Evolutionary conservation across 2,113 vertebrate species (phyloP), one percentile per base, ranked within the genome.

Genomic region (Apteryx owenii): DNA sequence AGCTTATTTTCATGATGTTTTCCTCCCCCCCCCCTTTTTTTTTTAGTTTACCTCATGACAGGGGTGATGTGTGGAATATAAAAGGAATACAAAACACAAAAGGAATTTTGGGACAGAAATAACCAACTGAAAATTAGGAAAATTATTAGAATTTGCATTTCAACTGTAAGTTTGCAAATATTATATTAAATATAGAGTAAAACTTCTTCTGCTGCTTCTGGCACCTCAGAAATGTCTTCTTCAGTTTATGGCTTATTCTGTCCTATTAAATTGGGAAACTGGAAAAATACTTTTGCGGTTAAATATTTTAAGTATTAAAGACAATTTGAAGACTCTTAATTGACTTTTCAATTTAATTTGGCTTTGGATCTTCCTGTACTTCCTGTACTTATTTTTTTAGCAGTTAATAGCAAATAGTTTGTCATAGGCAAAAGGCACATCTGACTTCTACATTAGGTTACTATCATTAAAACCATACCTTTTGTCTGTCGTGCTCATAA

Each of bases 391-490:
- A 40, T 92, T 60, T 82, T 94, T 77, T 71, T 83, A 88, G 71
- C 91, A 78, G 46, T 73, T 77, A 61, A 64, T 88, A 68, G 62
- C 73, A 15, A 68, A 69, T 75, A 38, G 6, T 76, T 31, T 65
- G 29, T 84, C 51, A 72, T n/a, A 93, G 33, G 31, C 31, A 82
- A 93, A 81, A 94, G 79, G 93, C 86, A 90, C 89, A 84, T 92
- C 56, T 92, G 65, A 54, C 92, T 95, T 96, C 90, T 89, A 61
- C 81, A 90, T 76, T 87, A 85, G 61, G 64, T 94, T 90, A 66
- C 68, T 95, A 33, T 72, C 38, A 92, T 96, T 94, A 94, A 94
- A 95, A 73, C 66, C 12, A 17, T 91, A 81, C 81, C 73, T 81
- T 76, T 96, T 86, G 75, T 93, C 38, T 95, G 29, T 93, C 72